Evolutionary conservation across 2,797 vertebrate genomes (phyloP).

Genomic region (Lepus townsendii): DNA sequence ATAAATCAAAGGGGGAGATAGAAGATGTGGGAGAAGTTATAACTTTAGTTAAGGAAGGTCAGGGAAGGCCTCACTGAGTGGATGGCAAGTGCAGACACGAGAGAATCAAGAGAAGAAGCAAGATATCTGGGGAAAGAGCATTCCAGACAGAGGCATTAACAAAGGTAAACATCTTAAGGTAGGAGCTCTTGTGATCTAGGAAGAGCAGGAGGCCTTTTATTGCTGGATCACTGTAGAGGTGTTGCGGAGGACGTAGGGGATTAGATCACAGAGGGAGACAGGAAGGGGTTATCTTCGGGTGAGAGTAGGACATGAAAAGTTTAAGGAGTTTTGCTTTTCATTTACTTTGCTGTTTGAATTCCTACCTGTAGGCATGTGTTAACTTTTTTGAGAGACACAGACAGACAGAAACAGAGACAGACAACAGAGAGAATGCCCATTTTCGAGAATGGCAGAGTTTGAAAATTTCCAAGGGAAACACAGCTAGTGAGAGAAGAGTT

Average conservation of each 20-base stretch:
- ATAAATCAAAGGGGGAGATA: slow-evolving; percentile 24
- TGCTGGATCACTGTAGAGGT: background rate
- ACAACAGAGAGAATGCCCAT: background rate
- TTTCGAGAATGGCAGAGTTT: slow-evolving; percentile 6
- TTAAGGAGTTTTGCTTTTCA: slow-evolving; percentile 18
- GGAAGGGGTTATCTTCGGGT: background rate
- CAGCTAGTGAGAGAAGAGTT: slow-evolving; percentile 50
- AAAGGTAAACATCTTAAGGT: background rate
- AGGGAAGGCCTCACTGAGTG: slow-evolving; percentile 17
- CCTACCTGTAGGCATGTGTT: background rate
- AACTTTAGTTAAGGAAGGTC: background rate
- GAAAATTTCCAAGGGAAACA: background rate
- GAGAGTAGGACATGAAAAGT: background rate
- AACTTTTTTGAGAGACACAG: background rate
- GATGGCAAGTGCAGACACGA: background rate
- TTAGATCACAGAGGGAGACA: background rate
- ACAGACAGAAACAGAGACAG: background rate
- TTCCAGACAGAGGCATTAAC: background rate
- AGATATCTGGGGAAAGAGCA: background rate
- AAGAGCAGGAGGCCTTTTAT: background rate
- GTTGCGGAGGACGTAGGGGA: background rate
- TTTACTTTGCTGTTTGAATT: slow-evolving; percentile 17
- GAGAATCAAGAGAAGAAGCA: background rate
- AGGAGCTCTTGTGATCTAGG: background rate
- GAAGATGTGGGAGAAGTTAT: background rate